Base-by-base conservation (phyloP, 2,888 invertebrate species). In the Apantesis nais region DNA sequence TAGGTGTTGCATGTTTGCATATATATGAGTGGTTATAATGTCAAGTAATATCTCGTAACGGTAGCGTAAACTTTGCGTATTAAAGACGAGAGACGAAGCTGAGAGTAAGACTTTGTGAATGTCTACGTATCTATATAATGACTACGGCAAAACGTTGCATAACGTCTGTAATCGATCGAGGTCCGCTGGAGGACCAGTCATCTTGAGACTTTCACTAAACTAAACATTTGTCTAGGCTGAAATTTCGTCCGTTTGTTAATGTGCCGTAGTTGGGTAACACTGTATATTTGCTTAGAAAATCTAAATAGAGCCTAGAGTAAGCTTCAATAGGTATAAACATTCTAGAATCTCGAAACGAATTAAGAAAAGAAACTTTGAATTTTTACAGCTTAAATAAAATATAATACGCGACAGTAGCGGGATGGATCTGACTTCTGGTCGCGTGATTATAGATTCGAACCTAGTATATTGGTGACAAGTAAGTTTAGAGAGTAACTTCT, bases 161-260 rank as follows among this genome's bases (percentile, higher is more conserved):
- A 68, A 62, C 37, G 19, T 63, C 52, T 34, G 63, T 29, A 63
- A 62, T 63, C 62, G 52, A 63, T 62, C 44, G 63, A 63, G 55
- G 39, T 66, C 65, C 37, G 66, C 58, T 39, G 29, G 29, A 39
- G 66, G 58, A n/a, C 58, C 29, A 66, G 55, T 66, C 25, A 55
- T 39, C 58, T 37, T 39, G 66, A 66, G 39, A 58, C 66, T 66
- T 66, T 66, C 66, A 58, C 66, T 58, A 29, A 58, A 41, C 75
- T 75, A 81, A 85, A 86, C 78, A 83, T 85, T 88, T 81, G 78
- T 74, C 74, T 77, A 81, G 85, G 78, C 84, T 85, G 69, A 78
- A 78, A 81, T 88, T 85, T 84, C 81, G 70, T 76, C 79, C 74
- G 64, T 74, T 77, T 68, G 75, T 74, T 76, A 81, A 82, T 55